Evolutionary conservation across 2,888 invertebrate species (phyloP), one percentile per base, ranked within the genome.

Genomic region (Pharmacophagus antenor): DNA sequence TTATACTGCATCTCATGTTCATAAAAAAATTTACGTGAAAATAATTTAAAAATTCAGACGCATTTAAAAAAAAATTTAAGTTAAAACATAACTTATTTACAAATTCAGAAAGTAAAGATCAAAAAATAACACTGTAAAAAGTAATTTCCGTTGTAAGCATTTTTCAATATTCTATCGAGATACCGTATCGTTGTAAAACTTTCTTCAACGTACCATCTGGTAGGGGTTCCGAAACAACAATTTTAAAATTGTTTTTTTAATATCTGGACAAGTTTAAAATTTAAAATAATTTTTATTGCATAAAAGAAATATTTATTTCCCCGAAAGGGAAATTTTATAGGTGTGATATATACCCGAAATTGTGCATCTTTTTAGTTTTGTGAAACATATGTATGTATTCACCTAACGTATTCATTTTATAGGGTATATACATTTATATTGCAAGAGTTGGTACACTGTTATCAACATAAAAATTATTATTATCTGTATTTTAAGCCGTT

Each of bases 201-300:
- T 53, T 25, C 18, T 12, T n/a, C 41, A 44, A 42, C 25, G 42
- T 23, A 53, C 44, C 53, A 53, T 42, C 42, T 42, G 42, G 17
- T 42, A 53, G 42, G 53, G 44, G 17, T 52, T 22, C 15, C 22
- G 21, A 44, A 53, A 44, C 42, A 48, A 48, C 23, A 49, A 49
- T 17, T 53, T 53, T 42, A 25, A 53, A 53, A 53, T 44, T 53
- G 44, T 53, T 44, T 53, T 18, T 42, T 18, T 42, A 53, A 22
- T 22, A 53, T 25, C 53, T 44, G 25, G 25, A 53, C n/a, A 23
- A 42, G 17, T 44, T 23, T 44, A 51, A 15, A 51, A 53, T n/a
- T 42, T 42, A 51, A 8, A 31, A 31, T 15, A 31, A 31, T 31
- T 12, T 31, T 15, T 12, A 10, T 31, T 31, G 8, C 15, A 31